phyloP scores from a whole-genome alignment of 2,888 invertebrate species.

The Troides aeacus region DNA sequence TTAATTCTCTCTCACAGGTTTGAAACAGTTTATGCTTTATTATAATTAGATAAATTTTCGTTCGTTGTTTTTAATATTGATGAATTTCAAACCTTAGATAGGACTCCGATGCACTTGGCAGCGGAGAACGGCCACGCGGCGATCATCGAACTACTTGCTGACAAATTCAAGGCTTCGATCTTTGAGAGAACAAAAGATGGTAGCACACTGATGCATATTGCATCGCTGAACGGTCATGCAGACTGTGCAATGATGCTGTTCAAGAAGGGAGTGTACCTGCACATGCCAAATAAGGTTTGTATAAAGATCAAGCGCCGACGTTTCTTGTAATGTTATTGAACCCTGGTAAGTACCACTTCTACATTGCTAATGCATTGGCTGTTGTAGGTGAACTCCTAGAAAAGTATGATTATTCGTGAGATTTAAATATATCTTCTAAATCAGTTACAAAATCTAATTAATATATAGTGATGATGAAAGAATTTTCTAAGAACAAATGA shows the following conservation, averaged over 20 bases:
- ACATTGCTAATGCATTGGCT: background rate
- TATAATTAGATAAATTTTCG: too few species aligned
- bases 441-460: too few species aligned
- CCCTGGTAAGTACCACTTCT: background rate
- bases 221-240: constrained; percentile 97
- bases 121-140: constrained; percentile 98
- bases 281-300: constrained; percentile 97
- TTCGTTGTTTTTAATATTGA: background rate
- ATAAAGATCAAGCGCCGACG: background rate
- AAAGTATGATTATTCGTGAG: too few species aligned
- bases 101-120: constrained; percentile 98
- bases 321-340: background rate
- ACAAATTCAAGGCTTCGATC: constrained; percentile 98
- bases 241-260: constrained; percentile 99
- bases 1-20: too few species aligned
- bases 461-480: too few species aligned
- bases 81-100: constrained; percentile 80
- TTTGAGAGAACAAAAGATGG: constrained; percentile 98
- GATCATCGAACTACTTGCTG: constrained; percentile 96
- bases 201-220: constrained; percentile 98
- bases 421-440: too few species aligned
- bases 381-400: too few species aligned
- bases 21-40: too few species aligned
- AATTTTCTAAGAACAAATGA: too few species aligned
- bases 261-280: constrained; percentile 98